Evolutionary conservation across 2,797 vertebrate species (phyloP).

Genomic region (Australoheros facetus): DNA sequence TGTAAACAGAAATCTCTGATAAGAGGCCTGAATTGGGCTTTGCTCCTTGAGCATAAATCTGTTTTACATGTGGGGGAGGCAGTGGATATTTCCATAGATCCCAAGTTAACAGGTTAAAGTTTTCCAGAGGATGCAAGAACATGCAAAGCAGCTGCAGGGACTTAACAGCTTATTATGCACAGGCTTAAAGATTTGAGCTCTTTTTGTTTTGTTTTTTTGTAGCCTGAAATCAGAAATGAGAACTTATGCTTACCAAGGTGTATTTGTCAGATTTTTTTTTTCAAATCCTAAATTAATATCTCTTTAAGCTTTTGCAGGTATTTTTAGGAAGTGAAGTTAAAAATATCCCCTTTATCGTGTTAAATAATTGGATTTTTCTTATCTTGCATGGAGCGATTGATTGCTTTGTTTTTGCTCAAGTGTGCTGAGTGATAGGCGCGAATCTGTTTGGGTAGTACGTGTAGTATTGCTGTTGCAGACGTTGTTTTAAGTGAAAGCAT

Average conservation of each 20-base stretch:
- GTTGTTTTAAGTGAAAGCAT: conserved; percentile 22
- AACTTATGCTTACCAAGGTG: not conserved
- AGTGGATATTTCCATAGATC: not conserved
- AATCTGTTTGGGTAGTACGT: conserved; percentile 35
- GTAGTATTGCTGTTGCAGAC: conserved; percentile 21
- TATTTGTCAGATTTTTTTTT: not conserved
- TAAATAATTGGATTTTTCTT: not conserved
- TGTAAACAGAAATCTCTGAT: not conserved
- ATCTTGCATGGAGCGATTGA: not conserved
- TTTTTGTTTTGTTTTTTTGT: not conserved
- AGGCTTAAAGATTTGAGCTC: not conserved
- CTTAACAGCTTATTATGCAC: not conserved
- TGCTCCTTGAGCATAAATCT: not conserved
- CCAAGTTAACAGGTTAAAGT: not conserved
- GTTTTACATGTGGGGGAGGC: not conserved
- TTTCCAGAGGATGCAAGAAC: not conserved
- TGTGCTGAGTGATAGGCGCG: not conserved
- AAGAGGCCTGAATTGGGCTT: not conserved
- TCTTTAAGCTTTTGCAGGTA: not conserved
- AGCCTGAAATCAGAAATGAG: not conserved
- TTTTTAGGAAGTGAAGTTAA: not conserved
- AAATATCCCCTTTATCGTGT: not conserved
- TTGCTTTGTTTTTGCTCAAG: not conserved
- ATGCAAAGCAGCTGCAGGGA: not conserved
- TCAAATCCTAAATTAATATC: not conserved